phyloP scores from a whole-genome alignment of 2,888 invertebrate species.

The Limnephilus lunatus region DNA sequence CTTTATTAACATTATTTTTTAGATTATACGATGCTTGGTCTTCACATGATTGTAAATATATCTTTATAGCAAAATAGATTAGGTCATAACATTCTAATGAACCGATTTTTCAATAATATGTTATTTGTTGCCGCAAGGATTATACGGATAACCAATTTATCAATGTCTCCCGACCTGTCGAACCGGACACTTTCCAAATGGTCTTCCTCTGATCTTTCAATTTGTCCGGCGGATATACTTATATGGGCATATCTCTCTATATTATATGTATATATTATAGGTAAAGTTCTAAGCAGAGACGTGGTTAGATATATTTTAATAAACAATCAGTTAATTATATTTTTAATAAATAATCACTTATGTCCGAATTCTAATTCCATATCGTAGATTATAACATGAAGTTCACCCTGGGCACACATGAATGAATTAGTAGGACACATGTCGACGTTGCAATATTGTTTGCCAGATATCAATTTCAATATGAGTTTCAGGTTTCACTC shows the following conservation, averaged over 20 bases:
- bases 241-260: background rate
- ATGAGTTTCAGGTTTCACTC: background rate
- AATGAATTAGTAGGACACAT: background rate
- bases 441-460: background rate
- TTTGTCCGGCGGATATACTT: background rate
- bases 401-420: background rate
- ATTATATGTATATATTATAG: too few relatives aligned
- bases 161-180: background rate
- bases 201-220: background rate
- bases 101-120: background rate
- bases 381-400: too few relatives aligned
- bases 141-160: background rate
- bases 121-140: background rate
- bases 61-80: background rate
- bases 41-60: background rate
- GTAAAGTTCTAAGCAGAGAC: too few relatives aligned
- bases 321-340: background rate
- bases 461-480: constrained; percentile 16
- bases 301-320: too few relatives aligned
- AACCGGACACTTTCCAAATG: background rate
- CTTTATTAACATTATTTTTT: background rate
- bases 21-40: background rate
- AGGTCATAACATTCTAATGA: background rate
- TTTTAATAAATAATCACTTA: too few relatives aligned
- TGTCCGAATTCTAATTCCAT: too few relatives aligned